These are phyloP conservation scores for Dermochelys coriacea DNA, from an alignment of 2,797 vertebrate genomes.

Conservation along the genomic window DNA sequence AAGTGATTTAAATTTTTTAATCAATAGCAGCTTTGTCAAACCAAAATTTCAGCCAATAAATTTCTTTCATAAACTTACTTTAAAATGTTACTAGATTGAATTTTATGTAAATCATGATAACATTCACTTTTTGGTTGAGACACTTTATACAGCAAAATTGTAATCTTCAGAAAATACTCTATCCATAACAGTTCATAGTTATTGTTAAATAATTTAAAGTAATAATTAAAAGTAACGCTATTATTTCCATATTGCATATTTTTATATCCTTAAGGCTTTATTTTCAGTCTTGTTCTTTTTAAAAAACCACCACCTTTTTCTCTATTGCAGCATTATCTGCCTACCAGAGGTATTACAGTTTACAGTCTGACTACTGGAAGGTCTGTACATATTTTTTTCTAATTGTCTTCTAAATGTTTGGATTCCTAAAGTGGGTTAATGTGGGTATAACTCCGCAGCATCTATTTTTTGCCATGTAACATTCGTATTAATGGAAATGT, in stretches of 20 bases:
- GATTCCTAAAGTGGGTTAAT: neutral
- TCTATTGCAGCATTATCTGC: conserved; percentile 94
- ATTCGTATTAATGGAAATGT: neutral
- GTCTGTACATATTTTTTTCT: conserved; percentile 80
- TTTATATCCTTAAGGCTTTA: conserved; percentile 22
- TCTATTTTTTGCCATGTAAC: neutral
- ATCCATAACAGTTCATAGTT: conserved; percentile 50
- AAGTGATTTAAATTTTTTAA: conserved; percentile 70
- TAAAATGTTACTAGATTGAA: conserved; percentile 65
- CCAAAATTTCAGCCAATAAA: conserved; percentile 41
- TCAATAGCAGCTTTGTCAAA: conserved; percentile 48
- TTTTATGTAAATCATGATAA: conserved; percentile 60
- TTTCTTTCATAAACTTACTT: conserved; percentile 44
- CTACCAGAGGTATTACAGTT: conserved; percentile 99
- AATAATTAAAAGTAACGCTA: too few species aligned
- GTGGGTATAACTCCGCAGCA: neutral
- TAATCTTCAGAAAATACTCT: conserved; percentile 43
- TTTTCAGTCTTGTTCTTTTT: conserved; percentile 58
- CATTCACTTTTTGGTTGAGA: conserved; percentile 31
- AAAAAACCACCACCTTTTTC: conserved; percentile 63
- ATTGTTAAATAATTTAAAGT: conserved; percentile 50
- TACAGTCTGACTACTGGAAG: conserved; percentile 99
- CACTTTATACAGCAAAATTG: conserved; percentile 58
- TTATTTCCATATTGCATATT: conserved; percentile 54
- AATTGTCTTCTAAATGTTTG: neutral